These are phyloP conservation scores for Rhabdomys pumilio DNA, from an alignment of 2,797 vertebrate genomes.

Conservation along the genomic window DNA sequence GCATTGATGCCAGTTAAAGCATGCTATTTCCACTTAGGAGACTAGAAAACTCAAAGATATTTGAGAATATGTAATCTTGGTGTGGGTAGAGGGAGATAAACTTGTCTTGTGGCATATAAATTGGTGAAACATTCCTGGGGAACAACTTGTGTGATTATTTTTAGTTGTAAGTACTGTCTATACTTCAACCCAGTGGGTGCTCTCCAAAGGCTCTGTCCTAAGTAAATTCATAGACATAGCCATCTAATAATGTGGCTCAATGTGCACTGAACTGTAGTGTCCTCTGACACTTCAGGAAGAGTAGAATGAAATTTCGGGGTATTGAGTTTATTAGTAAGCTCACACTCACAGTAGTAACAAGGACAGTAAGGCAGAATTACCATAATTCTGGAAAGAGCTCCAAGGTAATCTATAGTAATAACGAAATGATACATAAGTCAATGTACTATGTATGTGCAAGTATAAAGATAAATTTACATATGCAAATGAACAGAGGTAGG, in stretches of 20 bases:
- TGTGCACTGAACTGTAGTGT: fast-evolving
- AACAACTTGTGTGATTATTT: background rate
- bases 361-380: background rate
- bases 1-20: background rate
- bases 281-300: background rate
- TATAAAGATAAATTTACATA: background rate
- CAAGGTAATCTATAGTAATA: background rate
- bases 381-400: background rate
- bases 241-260: background rate
- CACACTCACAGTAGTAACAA: background rate
- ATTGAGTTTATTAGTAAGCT: background rate
- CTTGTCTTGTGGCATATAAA: too few species aligned
- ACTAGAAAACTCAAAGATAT: background rate
- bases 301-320: background rate
- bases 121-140: background rate
- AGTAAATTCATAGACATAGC: too few species aligned
- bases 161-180: background rate
- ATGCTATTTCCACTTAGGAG: background rate
- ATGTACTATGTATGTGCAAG: background rate
- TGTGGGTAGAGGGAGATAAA: background rate
- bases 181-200: background rate
- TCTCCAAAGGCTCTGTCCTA: background rate
- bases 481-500: background rate
- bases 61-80: background rate
- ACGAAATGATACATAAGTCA: background rate